Base-by-base conservation (phyloP, 1,140 invertebrate species). In the Philaenus spumarius region DNA sequence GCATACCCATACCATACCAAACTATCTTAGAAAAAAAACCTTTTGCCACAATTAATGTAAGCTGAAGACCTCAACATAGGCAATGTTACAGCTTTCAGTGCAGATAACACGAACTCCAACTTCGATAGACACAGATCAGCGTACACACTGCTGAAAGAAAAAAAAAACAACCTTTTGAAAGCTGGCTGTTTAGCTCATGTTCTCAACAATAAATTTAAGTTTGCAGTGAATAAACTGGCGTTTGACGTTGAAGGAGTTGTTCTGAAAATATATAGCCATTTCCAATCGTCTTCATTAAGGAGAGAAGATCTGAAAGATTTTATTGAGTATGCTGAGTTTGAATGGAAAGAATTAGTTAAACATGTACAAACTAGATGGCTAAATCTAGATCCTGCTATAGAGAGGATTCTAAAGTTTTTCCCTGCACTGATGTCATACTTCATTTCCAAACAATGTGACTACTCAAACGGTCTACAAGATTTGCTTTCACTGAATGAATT, bases 391-490 rank as follows among this genome's bases (percentile, higher is more conserved):
- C 50, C 50, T 15, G 50, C 50, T 2, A 35, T 52, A 2, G 22
- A 52, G 6, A 52, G n/a, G 35, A 15, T 52, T 26, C 9, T 52
- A 2, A 52, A 30, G 24, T 4, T 7, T 9, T 52, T 15, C 5
- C 50, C 50, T 30, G 50, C 50, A 23, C n/a, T 52, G 22, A 52
- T 52, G 50, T 30, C 50, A 6, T 52, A 52, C 24, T 52, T 52
- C n/a, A 5, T 52, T 34, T 52, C 22, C 34, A 35, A 52, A 30
- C 22, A 52, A 26, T 23, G 26, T 52, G 50, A 26, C 5, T 52
- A 3, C 34, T 52, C 26, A 34, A 52, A 52, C 34, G 15, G 22
- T 17, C 50, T 52, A 24, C 24, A 15, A 52, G 50, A 52, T 7
- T 52, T 52, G 50, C 50, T 52, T 5, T 52, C 50, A 26, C n/a